Conservation (phyloP, 2,113 vertebrate genomes). For the Myiopsitta monachus region DNA sequence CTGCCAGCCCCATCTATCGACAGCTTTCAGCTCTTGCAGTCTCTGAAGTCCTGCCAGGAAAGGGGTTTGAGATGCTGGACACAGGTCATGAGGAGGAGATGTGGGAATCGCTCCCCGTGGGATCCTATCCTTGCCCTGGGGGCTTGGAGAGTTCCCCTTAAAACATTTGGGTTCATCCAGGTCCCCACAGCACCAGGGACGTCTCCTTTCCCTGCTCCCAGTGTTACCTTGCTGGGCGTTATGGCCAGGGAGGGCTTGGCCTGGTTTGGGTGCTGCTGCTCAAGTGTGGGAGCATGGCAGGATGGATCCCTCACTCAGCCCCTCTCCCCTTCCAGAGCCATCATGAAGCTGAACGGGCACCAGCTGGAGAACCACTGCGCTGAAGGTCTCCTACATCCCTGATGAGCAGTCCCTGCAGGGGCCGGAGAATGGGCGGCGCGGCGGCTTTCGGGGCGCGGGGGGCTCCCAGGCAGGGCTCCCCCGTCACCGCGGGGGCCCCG, state of each 20-base stretch:
- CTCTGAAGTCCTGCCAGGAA: neutral
- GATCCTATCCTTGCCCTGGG: neutral
- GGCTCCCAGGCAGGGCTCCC: slow-evolving; percentile 82
- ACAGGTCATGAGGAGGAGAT: fast-evolving
- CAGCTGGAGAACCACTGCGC: slow-evolving; percentile 89
- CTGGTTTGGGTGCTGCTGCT: fast-evolving
- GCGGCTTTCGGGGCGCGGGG: slow-evolving; percentile 82
- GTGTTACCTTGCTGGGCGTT: fast-evolving
- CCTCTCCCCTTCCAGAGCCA: slow-evolving; percentile 77
- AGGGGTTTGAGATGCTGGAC: fast-evolving
- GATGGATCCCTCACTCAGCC: no score
- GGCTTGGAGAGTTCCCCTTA: neutral
- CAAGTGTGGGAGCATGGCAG: fast-evolving
- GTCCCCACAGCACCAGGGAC: fast-evolving
- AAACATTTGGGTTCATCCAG: neutral
- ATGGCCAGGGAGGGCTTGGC: neutral
- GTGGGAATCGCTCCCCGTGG: fast-evolving
- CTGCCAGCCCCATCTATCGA: slow-evolving; percentile 44
- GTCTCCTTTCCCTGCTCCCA: fast-evolving
- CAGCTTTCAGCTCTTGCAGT: neutral
- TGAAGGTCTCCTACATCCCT: slow-evolving; percentile 92
- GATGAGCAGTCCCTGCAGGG: slow-evolving; percentile 84
- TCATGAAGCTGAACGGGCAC: slow-evolving; percentile 93
- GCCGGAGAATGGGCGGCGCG: slow-evolving; percentile 84
- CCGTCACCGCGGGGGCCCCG: slow-evolving; percentile 76